These are phyloP conservation scores for Ridgeia piscesae DNA, from an alignment of 1,140 invertebrate genomes.

Conservation along the genomic window DNA sequence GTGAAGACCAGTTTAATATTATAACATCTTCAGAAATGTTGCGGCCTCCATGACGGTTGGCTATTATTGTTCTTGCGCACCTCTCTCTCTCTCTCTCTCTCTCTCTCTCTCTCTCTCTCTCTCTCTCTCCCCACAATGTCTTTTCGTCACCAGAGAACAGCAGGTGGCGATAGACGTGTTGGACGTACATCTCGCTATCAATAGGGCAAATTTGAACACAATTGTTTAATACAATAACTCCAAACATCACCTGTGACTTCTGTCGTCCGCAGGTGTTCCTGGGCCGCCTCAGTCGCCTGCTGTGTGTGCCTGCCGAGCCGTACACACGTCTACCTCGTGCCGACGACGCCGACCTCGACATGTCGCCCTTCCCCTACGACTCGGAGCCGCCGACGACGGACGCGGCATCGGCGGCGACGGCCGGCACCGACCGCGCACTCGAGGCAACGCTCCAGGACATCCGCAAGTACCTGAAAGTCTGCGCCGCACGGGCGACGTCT, in stretches of 20 bases:
- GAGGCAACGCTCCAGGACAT: neutral
- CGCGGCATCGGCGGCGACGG: neutral
- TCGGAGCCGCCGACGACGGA: neutral
- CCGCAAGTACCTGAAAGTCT: neutral
- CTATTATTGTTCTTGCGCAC: too few species aligned
- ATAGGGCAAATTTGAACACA: too few species aligned
- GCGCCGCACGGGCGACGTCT: neutral
- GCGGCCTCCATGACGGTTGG: too few species aligned
- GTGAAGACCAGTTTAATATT: too few species aligned
- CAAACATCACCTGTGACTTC: neutral
- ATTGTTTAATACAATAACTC: too few species aligned
- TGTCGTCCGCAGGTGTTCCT: neutral
- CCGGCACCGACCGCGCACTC: neutral
- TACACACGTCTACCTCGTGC: neutral
- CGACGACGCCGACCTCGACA: neutral
- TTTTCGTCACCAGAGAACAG: too few species aligned
- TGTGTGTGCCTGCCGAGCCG: conserved; percentile 3
- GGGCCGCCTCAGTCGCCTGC: neutral
- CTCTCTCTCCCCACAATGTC: too few species aligned
- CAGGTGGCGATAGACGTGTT: too few species aligned
- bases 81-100: too few species aligned
- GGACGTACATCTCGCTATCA: too few species aligned
- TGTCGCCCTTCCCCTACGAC: neutral
- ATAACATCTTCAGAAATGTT: too few species aligned
- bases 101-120: too few species aligned